Evolutionary conservation across 2,888 invertebrate species (phyloP), one percentile per base, ranked within the genome.

Genomic region (Machimus atricapillus): DNA sequence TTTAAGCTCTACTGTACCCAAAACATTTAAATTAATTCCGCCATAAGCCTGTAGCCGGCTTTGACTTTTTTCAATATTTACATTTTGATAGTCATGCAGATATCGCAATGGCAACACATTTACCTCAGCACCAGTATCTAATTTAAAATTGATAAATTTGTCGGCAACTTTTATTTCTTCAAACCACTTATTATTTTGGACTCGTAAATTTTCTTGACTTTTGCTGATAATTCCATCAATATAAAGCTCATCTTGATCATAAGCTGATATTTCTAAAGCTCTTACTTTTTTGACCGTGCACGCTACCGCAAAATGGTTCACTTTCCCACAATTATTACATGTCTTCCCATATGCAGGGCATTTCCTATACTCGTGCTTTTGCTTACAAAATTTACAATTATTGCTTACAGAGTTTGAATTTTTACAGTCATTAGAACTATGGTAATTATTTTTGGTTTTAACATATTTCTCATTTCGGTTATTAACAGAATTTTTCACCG

Each of bases 41-140:
- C 87, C 73, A 87, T 88, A 89, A 52, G 86, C 87, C 82, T 87
- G 77, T 66, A 86, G 58, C 19, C 87, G 87, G 16, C 87, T 73
- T 8, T 43, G 85, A 58, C 37, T 85, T 81, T 83, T 76, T 23
- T 87, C 52, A 46, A 88, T 52, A 43, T 14, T 12, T n/a, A 86
- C n/a, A n/a, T 79, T 34, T 79, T 87, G 76, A 31, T n/a, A 27
- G 6, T 16, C n/a, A 23, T 56, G n/a, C 40, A 77, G 7, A 19
- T 83, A 43, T 34, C 23, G 73, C 14, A 56, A 34, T 87, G 76
- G 9, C 76, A 31, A 1, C 83, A 82, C 8, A 34, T 34, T 34
- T 0, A 34, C 34, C 34, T 34, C 34, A 34, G 6, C 34, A 34
- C 34, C 34, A 34, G 87, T 83, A 58, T 87, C 87, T 5, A 87